Conservation (phyloP, 2,888 invertebrate genomes). For the Labia minor region DNA sequence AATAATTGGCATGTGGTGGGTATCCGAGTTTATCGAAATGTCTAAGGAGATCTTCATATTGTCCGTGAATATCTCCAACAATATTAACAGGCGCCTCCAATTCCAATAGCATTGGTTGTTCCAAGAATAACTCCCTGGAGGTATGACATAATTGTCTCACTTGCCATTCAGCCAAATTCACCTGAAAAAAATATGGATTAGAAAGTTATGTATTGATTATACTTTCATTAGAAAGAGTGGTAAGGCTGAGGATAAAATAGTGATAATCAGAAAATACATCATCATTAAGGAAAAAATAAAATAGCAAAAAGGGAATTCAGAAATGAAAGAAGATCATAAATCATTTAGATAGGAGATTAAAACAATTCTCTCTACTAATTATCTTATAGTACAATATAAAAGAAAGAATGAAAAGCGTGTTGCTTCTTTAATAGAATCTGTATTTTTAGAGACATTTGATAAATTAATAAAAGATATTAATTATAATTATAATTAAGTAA, state of each 20-base stretch:
- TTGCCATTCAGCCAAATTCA: constrained; percentile 31
- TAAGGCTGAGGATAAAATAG: background rate
- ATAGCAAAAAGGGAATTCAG: background rate
- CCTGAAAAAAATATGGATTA: constrained; percentile 23
- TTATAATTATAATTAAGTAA: no score
- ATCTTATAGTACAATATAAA: no score
- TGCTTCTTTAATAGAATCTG: no score
- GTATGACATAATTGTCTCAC: constrained; percentile 38
- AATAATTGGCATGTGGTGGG: constrained; percentile 42
- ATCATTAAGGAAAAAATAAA: background rate
- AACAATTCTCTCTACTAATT: no score
- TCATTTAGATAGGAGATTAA: no score
- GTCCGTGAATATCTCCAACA: constrained; percentile 43
- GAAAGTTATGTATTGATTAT: background rate
- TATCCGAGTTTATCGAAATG: constrained; percentile 42
- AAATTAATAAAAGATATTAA: no score
- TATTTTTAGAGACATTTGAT: no score
- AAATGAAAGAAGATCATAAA: background rate
- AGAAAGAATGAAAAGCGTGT: no score
- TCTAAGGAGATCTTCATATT: constrained; percentile 41
- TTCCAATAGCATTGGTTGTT: constrained; percentile 42
- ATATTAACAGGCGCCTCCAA: constrained; percentile 41
- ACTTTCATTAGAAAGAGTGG: no score
- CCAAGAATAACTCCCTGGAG: constrained; percentile 31
- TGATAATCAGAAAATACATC: background rate